Evolutionary conservation across 2,113 vertebrate genomes (phyloP).

Genomic region (Bubalus kerabau): DNA sequence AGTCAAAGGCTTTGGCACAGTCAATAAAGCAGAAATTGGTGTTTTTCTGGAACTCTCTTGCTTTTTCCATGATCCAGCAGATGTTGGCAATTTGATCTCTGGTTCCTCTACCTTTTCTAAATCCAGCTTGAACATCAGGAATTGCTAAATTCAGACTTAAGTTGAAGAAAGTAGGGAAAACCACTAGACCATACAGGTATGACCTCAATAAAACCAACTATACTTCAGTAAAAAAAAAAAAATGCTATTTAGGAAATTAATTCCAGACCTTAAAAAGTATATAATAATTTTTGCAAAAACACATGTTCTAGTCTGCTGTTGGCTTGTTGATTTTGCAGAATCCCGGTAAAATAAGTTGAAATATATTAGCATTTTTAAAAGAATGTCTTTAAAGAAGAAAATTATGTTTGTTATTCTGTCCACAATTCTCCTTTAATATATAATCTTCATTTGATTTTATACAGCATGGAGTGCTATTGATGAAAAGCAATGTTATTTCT

Average conservation of each 20-base stretch:
- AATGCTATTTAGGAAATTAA: not conserved
- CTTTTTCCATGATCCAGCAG: no score
- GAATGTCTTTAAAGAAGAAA: not conserved
- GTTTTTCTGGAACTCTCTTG: no score
- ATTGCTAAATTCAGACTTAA: no score
- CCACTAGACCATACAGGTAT: no score
- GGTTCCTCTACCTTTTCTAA: no score
- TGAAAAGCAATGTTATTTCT: not conserved
- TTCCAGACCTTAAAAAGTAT: not conserved
- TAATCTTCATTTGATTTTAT: not conserved
- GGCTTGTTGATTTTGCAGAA: not conserved
- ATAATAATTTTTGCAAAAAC: not conserved
- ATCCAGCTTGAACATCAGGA: no score
- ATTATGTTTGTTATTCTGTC: not conserved
- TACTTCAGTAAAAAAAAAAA: not conserved
- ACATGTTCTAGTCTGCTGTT: not conserved
- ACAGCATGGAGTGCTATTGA: not conserved
- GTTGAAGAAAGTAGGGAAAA: no score
- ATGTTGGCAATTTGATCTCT: no score
- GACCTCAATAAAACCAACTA: not conserved
- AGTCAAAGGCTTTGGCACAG: no score
- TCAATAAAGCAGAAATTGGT: no score
- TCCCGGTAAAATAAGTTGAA: not conserved
- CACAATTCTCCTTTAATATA: not conserved
- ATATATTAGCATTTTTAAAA: not conserved